Evolutionary conservation across 2,113 vertebrate species (phyloP), one percentile per base, ranked within the genome.

Genomic region (Cephalophus harveyi): DNA sequence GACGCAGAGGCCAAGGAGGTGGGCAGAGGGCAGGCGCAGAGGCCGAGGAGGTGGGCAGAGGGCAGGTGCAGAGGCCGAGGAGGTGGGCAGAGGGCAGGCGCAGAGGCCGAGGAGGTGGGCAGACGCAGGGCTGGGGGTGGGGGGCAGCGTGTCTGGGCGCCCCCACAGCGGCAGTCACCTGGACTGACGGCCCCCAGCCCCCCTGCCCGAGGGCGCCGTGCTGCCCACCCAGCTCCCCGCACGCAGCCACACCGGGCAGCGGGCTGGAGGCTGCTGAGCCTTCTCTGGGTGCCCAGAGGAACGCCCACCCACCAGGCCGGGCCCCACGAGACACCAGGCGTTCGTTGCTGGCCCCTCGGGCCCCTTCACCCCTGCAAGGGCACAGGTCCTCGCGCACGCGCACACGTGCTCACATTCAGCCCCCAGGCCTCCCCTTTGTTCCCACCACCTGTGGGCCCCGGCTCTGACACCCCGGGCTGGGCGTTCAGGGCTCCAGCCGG

Each of bases 131-230:
- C 6, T 1, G 30, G 19, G n/a, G n/a, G n/a, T n/a, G 48, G n/a
- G 8, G 33, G 5, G n/a, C 8, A n/a, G 33, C 46, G 1, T 12
- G 19, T 33, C 19, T 15, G 54, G 52, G 11, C 16, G 6, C 46
- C 54, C 30, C 33, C 25, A 4, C 2, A 7, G 55, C 1, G n/a
- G 54, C 92, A 40, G 71, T 46, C n/a, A 8, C 57, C 59, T 3
- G 74, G n/a, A 25, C 28, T 3, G 8, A 27, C 1, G 1, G 46
- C 74, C n/a, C 28, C 46, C 11, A 21, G 43, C 16, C 7, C n/a
- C 50, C 64, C 2, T 6, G 48, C n/a, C n/a, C 3, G 1, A 14
- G 52, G 55, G 19, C 57, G 3, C 0, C 0, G 14, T 12, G 52
- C 48, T 48, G 57, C 19, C 13, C 52, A 16, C 46, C 71, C 46